Conservation (phyloP, 37 sponge, comb jelly and placozoan species). For the Cliona cf. orientalis region DNA sequence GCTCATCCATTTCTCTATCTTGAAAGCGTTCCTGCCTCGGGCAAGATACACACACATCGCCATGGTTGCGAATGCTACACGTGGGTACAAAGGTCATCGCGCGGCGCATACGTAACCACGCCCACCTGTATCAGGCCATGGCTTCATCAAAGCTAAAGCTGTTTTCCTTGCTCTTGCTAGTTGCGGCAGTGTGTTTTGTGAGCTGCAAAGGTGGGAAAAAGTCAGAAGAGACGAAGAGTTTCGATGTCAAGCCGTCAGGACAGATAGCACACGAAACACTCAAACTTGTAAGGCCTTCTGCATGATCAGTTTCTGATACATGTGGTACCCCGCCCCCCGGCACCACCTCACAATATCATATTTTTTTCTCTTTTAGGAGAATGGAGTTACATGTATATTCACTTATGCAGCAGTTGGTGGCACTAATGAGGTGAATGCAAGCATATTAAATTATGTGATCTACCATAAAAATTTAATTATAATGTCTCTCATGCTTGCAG, state of each 20-base stretch:
- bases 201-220: slow-evolving; percentile 10
- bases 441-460: neutral
- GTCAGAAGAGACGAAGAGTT: slow-evolving; percentile 27
- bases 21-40: too few relatives aligned
- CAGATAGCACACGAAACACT: slow-evolving; percentile 47
- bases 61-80: too few relatives aligned
- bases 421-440: slow-evolving; percentile 66
- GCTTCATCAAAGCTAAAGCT: too few relatives aligned
- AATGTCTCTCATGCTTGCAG: too few relatives aligned
- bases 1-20: too few relatives aligned
- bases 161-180: neutral
- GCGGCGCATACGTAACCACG: too few relatives aligned
- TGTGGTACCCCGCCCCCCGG: neutral
- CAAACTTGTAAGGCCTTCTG: slow-evolving; percentile 63
- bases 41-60: too few relatives aligned
- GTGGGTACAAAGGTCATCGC: too few relatives aligned
- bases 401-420: slow-evolving; percentile 79
- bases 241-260: slow-evolving; percentile 71
- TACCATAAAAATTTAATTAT: neutral
- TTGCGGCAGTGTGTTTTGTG: neutral
- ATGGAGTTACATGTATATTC: slow-evolving; percentile 71
- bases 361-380: slow-evolving; percentile 28
- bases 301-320: too few relatives aligned
- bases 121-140: too few relatives aligned
- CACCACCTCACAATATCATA: neutral